phyloP scores from a whole-genome alignment of 2,113 vertebrate genomes.

The Oriolus oriolus region DNA sequence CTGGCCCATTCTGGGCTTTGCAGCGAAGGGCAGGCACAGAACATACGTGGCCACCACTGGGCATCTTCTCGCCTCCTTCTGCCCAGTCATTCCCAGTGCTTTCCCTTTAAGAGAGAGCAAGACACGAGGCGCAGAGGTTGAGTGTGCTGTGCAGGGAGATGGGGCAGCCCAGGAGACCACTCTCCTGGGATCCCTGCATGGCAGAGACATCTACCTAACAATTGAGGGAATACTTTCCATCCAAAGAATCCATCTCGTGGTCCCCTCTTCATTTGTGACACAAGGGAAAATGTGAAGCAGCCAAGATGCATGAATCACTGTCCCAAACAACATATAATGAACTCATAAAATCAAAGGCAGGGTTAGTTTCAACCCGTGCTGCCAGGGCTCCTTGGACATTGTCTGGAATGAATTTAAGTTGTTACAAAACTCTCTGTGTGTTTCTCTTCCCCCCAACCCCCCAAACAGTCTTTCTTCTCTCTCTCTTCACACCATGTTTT shows the following conservation, averaged over 20 bases:
- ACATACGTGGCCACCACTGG: fast-evolving
- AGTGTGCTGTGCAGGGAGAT: background rate
- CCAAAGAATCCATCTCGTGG: conserved; percentile 44
- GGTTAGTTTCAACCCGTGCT: conserved; percentile 60
- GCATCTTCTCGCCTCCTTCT: background rate
- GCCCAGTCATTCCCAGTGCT: background rate
- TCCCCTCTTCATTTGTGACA: conserved; percentile 61
- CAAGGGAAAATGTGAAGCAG: conserved; percentile 63
- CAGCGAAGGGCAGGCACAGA: background rate
- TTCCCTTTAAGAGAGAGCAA: background rate
- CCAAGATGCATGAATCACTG: conserved; percentile 62
- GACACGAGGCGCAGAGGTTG: background rate
- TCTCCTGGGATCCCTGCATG: background rate
- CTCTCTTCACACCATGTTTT: background rate
- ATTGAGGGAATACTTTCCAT: conserved; percentile 56
- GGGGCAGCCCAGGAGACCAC: background rate
- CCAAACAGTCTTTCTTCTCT: background rate
- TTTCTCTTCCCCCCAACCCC: background rate
- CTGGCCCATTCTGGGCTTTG: background rate
- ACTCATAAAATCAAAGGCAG: conserved; percentile 67
- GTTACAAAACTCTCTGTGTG: conserved; percentile 55
- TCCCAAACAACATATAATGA: conserved; percentile 66
- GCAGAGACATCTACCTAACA: conserved; percentile 51
- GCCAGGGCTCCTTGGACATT: conserved; percentile 63
- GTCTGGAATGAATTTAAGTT: conserved; percentile 67